Evolutionary conservation across 2,797 vertebrate species (phyloP), one percentile per base, ranked within the genome.

Genomic region (Margarornis squamiger): DNA sequence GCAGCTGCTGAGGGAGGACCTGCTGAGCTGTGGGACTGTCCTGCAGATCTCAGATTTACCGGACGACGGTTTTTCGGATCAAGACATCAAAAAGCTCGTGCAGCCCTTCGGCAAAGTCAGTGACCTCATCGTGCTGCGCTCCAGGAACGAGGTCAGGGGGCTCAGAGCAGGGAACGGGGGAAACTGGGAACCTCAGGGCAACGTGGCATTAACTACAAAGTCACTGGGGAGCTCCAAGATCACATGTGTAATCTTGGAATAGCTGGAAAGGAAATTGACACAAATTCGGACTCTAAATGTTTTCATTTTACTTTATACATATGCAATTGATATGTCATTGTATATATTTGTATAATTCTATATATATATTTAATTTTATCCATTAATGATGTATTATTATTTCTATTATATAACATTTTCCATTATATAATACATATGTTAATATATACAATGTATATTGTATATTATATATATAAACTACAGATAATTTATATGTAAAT

Each of bases 61-160:
- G 2, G 97, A 98, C 12, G 97, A 97, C 15, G 96, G 96, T 48
- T 98, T 96, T 62, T 95, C 97, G 14, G 97, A 98, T 57, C 94
- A 97, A 34, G 98, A 99, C 7, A 95, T 99, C 48, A 90, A 97
- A 14, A 86, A 97, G 55, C 96, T 98, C 7, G 94, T 98, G 55
- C 97, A 99, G 39, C 91, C 97, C 0, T 99, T 98, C 80, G 99
- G 99, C 73, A 98, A 98, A 97, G 97, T 98, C n/a, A 98, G 96
- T 55, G 98, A 98, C 21, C 92, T 99, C 26, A 91, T 99, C 2
- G 92, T 99, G 41, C 94, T 98, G 58, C 98, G 97, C 72, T 97
- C 97, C 36, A 98, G 97, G 78, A 97, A 98, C 5, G 98, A 98
- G 97, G 98, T 98, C 39, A 95, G 62, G 27, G 17, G 10, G 18